Percentiles rank a stretch among this genome's conserved stretches.
These are phyloP conservation scores for Hippopotamyrus pictus DNA, from an alignment of 2,797 vertebrate genomes.

Conservation along the genomic window DNA sequence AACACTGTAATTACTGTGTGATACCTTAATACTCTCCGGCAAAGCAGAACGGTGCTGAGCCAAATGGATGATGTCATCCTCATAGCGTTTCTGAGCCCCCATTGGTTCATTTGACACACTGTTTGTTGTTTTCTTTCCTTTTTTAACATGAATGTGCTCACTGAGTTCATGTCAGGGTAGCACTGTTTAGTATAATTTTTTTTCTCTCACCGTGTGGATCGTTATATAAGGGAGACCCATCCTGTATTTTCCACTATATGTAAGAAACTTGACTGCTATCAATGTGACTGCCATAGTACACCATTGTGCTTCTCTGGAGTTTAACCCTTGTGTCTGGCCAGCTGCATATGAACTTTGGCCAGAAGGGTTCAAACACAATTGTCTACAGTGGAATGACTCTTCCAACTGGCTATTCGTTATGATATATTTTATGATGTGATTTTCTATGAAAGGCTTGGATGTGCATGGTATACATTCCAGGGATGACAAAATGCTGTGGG, in stretches of 20 bases:
- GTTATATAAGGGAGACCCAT: not conserved
- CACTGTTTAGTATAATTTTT: not conserved
- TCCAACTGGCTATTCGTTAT: not conserved
- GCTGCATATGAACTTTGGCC: not conserved
- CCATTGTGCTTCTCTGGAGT: not conserved
- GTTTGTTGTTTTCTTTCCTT: not conserved
- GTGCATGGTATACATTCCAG: not conserved
- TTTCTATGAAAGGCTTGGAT: not conserved
- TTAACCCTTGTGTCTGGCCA: not conserved
- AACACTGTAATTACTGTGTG: conserved; percentile 9
- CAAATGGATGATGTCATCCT: not conserved
- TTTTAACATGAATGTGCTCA: not conserved
- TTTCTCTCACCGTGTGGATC: not conserved
- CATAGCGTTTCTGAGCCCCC: not conserved
- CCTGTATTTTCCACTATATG: not conserved
- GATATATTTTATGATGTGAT: not conserved
- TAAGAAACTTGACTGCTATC: not conserved
- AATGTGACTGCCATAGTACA: not conserved
- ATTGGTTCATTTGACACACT: not conserved
- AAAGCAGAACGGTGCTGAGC: not conserved
- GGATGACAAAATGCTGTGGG: not conserved
- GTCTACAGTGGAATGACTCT: not conserved
- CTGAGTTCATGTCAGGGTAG: not conserved
- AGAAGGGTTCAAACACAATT: not conserved
- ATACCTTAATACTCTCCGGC: not conserved